Percentiles rank a stretch among this genome's conserved stretches.
These are phyloP conservation scores for Emydocephalus ijimae DNA, from an alignment of 2,113 vertebrate genomes.

Conservation along the genomic window DNA sequence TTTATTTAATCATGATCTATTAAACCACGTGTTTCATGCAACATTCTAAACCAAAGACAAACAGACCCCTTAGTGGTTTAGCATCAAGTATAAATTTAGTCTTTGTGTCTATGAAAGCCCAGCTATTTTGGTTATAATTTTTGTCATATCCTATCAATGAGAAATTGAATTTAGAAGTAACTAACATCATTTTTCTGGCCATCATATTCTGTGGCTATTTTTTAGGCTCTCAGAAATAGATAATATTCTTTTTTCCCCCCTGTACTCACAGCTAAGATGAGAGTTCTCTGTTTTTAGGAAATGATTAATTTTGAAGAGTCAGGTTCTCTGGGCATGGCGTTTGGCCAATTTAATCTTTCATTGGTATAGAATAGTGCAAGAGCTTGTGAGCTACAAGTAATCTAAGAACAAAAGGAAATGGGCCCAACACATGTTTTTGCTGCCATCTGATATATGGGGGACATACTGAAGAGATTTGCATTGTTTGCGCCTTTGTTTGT, in stretches of 20 bases:
- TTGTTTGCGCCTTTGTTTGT: background rate
- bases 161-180: background rate
- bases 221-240: background rate
- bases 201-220: background rate
- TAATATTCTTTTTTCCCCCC: background rate
- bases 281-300: background rate
- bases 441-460: constrained; percentile 20
- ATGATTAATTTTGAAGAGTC: background rate
- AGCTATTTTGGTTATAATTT: background rate
- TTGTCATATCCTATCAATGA: background rate
- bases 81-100: background rate
- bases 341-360: background rate
- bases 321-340: background rate
- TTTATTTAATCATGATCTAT: background rate
- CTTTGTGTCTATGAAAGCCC: background rate
- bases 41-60: background rate
- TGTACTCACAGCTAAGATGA: background rate
- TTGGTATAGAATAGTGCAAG: background rate
- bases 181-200: background rate
- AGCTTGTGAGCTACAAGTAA: background rate
- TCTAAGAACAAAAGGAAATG: constrained; percentile 20
- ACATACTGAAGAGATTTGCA: constrained; percentile 11
- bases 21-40: background rate
- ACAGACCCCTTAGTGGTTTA: background rate
- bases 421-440: constrained; percentile 13